Percentiles rank a stretch among this genome's conserved stretches.
Conservation (phyloP, 2,113 vertebrate species). For the Seriola dumerili region DNA sequence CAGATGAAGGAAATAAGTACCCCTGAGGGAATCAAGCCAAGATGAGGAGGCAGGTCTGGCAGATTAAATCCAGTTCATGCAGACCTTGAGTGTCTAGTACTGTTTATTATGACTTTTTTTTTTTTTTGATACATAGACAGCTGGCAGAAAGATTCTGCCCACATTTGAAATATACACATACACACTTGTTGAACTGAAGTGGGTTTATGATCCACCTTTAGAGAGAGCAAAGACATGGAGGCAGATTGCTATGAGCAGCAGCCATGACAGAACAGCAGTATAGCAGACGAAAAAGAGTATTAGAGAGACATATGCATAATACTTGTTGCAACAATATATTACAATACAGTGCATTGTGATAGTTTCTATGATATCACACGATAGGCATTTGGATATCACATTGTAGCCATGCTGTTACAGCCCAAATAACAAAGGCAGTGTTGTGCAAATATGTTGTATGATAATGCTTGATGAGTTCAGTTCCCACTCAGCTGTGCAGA, state of each 20-base stretch:
- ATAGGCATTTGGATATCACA: conserved; percentile 11
- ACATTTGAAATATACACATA: conserved; percentile 15
- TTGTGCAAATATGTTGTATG: conserved; percentile 15
- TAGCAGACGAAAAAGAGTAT: conserved; percentile 13
- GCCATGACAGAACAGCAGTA: background rate
- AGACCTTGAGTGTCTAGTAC: background rate
- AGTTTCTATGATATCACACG: conserved; percentile 18
- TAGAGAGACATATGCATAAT: background rate
- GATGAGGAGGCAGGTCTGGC: background rate
- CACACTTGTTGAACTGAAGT: background rate
- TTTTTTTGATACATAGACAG: background rate
- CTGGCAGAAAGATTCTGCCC: conserved; percentile 41
- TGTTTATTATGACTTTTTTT: conserved; percentile 38
- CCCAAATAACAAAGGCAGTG: conserved; percentile 20
- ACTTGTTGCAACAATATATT: background rate
- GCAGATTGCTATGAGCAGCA: background rate
- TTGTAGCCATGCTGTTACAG: background rate
- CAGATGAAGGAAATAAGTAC: background rate
- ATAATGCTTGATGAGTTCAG: conserved; percentile 18
- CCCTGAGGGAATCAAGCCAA: background rate
- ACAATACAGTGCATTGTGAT: conserved; percentile 17
- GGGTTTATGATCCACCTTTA: background rate
- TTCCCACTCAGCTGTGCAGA: conserved; percentile 6
- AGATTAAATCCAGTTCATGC: background rate
- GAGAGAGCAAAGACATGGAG: conserved; percentile 7